Percentiles rank a stretch among this genome's conserved stretches.
phyloP scores from a whole-genome alignment of 2,888 invertebrate species.

The Rotaria macrura region DNA sequence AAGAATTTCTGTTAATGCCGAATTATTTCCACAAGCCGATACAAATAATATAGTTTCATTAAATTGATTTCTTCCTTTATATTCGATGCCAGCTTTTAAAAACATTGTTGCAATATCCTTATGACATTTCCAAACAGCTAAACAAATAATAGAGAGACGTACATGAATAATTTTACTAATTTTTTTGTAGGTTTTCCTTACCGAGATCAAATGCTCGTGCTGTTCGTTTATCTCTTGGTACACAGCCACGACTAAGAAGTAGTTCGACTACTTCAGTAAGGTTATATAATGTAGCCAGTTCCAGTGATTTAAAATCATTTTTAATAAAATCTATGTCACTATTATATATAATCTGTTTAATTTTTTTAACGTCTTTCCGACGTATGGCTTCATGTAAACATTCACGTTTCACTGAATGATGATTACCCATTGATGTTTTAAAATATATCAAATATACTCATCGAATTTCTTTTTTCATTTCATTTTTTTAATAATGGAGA shows the following conservation, averaged over 20 bases:
- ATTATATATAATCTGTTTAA: slow-evolving; percentile 14
- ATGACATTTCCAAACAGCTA: slow-evolving; percentile 31
- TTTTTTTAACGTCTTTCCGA: slow-evolving; percentile 25
- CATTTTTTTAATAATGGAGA: too few species aligned
- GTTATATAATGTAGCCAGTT: slow-evolving; percentile 23
- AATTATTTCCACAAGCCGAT: slow-evolving; percentile 30
- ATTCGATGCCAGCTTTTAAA: slow-evolving; percentile 30
- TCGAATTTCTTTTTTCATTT: too few species aligned
- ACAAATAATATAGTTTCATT: slow-evolving; percentile 29
- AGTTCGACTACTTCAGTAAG: slow-evolving; percentile 22
- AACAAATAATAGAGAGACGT: neutral
- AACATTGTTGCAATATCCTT: slow-evolving; percentile 26
- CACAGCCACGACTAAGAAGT: slow-evolving; percentile 10
- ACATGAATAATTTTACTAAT: neutral
- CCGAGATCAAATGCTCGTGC: slow-evolving; percentile 26
- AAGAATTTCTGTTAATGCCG: slow-evolving; percentile 23
- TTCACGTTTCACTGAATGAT: slow-evolving; percentile 21
- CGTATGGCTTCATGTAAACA: slow-evolving; percentile 22
- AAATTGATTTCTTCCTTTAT: slow-evolving; percentile 27
- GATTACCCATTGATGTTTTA: slow-evolving; percentile 11
- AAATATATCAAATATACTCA: too few species aligned
- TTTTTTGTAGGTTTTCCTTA: neutral
- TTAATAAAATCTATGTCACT: slow-evolving; percentile 12
- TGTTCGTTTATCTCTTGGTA: slow-evolving; percentile 24
- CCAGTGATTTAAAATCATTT: slow-evolving; percentile 23